Evolutionary conservation across 2,113 vertebrate genomes (phyloP), one percentile per base, ranked within the genome.

Genomic region (Macquaria australasica): DNA sequence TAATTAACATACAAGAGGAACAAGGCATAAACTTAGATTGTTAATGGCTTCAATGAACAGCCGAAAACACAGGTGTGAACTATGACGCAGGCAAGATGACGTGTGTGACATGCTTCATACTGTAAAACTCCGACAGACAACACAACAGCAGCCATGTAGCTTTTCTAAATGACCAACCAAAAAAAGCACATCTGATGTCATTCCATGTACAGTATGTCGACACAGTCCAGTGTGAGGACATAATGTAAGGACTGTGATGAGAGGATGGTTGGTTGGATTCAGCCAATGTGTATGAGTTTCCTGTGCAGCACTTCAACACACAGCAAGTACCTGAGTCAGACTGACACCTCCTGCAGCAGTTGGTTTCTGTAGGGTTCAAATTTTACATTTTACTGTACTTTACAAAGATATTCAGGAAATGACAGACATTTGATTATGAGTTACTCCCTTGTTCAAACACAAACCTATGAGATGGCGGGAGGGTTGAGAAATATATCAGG

Each of bases 261-360:
- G 91, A 82, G 34, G 89, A 89, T 90, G 87, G 67, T 78, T 60
- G 77, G 10, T 77, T 79, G 68, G 77, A 85, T 84, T 76, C 85
- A 86, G 89, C 88, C 83, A 79, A 69, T 89, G 82, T 76, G 81
- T 39, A 87, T 85, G 89, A 82, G 59, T 82, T 89, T 83, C 77
- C 87, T 91, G 87, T 56, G 82, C 84, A 89, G 79, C 81, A 76
- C 81, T 84, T 75, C 37, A 34, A 93, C 88, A 95, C 88, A 93
- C 77, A 87, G 94, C 87, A 79, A 93, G 92, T 95, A 95, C 95
- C 95, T 95, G 95, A 95, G 90, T 95, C 94, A 95, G 91, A 94
- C 87, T 94, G 95, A 96, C 94, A 95, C 93, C 95, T 95, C 94
- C 94, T 95, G 94, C 95, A 95, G 95, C 94, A 95, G 95, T 71